Percentiles rank a stretch among this genome's conserved stretches.
phyloP scores from a whole-genome alignment of 2,113 vertebrate genomes.

The Megaceryle torquata region DNA sequence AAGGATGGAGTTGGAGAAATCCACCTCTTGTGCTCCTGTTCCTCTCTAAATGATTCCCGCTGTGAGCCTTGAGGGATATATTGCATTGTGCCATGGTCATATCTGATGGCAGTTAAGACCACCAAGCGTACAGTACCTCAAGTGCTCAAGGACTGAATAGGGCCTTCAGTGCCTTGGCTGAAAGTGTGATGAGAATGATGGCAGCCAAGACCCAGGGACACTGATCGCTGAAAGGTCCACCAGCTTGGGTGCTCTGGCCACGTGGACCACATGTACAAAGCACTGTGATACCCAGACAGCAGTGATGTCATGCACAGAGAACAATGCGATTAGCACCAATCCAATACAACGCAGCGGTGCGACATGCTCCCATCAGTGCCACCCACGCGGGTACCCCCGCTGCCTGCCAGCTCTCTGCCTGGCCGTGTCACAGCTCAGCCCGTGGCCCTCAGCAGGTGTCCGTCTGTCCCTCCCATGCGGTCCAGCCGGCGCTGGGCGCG shows the following conservation, averaged over 20 bases:
- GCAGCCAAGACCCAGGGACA: too few relatives aligned
- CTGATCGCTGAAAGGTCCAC: accelerated
- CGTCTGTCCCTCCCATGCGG: too few relatives aligned
- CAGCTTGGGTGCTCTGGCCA: not conserved
- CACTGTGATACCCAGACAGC: accelerated
- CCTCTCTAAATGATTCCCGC: not conserved
- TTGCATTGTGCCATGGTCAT: not conserved
- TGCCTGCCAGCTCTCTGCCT: not conserved
- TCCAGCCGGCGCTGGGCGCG: not conserved
- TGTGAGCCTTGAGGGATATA: accelerated
- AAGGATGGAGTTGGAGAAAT: not conserved
- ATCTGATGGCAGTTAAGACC: not conserved
- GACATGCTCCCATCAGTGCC: not conserved
- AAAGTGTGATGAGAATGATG: accelerated
- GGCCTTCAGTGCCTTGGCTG: not conserved
- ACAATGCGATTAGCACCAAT: not conserved
- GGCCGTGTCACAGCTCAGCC: not conserved
- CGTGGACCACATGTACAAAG: too few relatives aligned
- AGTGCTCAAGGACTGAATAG: accelerated
- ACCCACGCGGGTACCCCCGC: not conserved
- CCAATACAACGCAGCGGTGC: not conserved
- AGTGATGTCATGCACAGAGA: not conserved
- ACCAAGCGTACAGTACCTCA: not conserved
- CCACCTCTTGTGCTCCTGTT: not conserved
- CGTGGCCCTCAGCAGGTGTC: too few relatives aligned